These are phyloP conservation scores for Slavum lentiscoides DNA, from an alignment of 2,888 invertebrate species.

Conservation along the genomic window DNA sequence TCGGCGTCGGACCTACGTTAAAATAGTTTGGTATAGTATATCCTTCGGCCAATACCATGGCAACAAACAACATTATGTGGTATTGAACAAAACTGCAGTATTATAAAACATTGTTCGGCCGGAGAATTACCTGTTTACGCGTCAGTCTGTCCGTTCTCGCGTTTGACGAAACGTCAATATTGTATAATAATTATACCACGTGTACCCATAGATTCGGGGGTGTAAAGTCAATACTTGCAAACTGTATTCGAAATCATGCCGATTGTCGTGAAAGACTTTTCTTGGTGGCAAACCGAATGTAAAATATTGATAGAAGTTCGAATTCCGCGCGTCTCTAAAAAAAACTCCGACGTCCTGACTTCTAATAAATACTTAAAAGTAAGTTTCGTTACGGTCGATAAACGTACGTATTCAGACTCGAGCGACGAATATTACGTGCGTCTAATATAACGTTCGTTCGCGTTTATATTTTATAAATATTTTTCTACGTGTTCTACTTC, in stretches of 20 bases:
- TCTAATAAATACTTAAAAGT: conserved; percentile 73
- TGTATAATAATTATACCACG: background rate
- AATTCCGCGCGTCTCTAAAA: conserved; percentile 66
- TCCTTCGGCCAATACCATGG: background rate
- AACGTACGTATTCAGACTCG: too few relatives aligned
- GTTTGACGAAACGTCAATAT: background rate
- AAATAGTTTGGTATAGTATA: background rate
- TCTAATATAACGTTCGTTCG: background rate
- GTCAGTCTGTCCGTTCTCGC: too few relatives aligned
- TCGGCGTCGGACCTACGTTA: background rate
- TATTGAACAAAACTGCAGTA: too few relatives aligned
- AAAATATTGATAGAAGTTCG: conserved; percentile 70
- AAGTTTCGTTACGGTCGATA: conserved; percentile 42
- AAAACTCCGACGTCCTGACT: conserved; percentile 72
- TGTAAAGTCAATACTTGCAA: background rate
- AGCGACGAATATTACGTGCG: background rate
- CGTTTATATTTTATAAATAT: background rate
- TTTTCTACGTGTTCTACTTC: background rate
- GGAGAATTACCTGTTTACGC: too few relatives aligned
- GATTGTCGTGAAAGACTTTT: conserved; percentile 74
- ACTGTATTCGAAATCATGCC: conserved; percentile 65
- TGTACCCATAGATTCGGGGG: too few relatives aligned
- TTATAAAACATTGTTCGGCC: too few relatives aligned
- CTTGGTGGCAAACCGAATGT: conserved; percentile 73
- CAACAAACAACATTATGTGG: conserved; percentile 8